Conservation (phyloP, 2,113 vertebrate genomes). For the Syngnathus floridae region DNA sequence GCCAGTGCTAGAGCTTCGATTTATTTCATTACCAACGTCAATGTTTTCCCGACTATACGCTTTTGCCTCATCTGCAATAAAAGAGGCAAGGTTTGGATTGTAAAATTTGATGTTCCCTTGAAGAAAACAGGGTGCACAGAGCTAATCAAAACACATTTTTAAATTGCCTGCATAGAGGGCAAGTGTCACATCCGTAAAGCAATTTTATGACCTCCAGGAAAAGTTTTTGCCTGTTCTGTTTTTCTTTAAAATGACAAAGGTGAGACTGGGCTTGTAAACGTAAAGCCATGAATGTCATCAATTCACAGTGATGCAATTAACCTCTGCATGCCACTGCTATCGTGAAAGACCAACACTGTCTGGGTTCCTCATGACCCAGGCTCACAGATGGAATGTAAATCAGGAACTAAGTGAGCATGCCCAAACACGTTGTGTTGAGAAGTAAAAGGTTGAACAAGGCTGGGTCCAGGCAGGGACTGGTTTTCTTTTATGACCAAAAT, state of each 20-base stretch:
- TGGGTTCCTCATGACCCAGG: conserved; percentile 11
- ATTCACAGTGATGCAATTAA: conserved; percentile 5
- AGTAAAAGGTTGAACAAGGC: conserved; percentile 9
- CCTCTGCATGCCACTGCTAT: conserved; percentile 9
- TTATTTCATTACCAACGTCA: too few relatives aligned
- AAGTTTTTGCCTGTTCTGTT: conserved; percentile 26
- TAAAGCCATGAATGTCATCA: conserved; percentile 15
- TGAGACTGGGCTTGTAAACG: conserved; percentile 22
- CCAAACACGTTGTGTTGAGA: conserved; percentile 21
- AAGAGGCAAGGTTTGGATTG: too few relatives aligned
- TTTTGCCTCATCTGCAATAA: too few relatives aligned
- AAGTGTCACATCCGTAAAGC: conserved; percentile 16
- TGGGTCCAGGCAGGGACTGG: conserved; percentile 8
- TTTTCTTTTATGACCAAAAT: conserved; percentile 4
- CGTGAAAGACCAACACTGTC: conserved; percentile 13
- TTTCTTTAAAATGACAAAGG: conserved; percentile 21
- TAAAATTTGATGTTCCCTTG: too few relatives aligned
- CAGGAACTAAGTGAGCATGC: conserved; percentile 34
- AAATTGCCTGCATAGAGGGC: conserved; percentile 8
- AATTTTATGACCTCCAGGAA: conserved; percentile 22
- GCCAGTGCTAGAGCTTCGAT: too few relatives aligned
- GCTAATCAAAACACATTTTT: neutral
- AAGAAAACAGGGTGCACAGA: too few relatives aligned
- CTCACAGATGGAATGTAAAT: conserved; percentile 42
- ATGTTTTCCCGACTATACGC: too few relatives aligned